phyloP scores from a whole-genome alignment of 92 coral and sea anemone genomes.

The Nematostella vectensis region DNA sequence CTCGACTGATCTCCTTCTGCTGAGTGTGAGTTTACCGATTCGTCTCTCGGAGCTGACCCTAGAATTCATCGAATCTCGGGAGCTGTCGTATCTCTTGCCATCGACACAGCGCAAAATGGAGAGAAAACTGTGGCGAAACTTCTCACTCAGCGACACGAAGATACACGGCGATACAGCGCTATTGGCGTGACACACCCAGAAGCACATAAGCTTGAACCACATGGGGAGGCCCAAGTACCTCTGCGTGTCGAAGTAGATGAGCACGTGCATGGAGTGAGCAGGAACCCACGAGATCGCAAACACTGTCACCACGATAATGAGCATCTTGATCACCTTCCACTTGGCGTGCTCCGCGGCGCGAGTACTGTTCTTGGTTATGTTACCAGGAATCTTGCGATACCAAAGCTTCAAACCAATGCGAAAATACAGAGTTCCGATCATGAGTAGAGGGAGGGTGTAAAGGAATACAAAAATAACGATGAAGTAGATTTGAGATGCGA shows the following conservation, averaged over 20 bases:
- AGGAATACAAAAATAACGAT: slow-evolving; percentile 31
- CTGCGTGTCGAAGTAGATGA: slow-evolving; percentile 33
- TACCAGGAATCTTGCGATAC: slow-evolving; percentile 71
- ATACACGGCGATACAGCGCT: slow-evolving; percentile 65
- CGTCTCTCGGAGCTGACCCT: too few species aligned
- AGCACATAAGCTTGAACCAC: slow-evolving; percentile 23
- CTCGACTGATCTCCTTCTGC: too few species aligned
- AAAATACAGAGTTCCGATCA: slow-evolving; percentile 41
- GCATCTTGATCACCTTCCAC: slow-evolving; percentile 63
- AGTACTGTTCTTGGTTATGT: slow-evolving; percentile 28
- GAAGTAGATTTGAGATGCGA: slow-evolving; percentile 41
- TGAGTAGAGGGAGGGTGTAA: slow-evolving; percentile 45
- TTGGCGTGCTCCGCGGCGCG: slow-evolving; percentile 66
- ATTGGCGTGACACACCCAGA: slow-evolving; percentile 67
- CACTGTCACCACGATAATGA: slow-evolving; percentile 44
- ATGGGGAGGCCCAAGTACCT: slow-evolving; percentile 22
- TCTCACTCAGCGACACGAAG: slow-evolving; percentile 54
- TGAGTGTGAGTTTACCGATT: too few species aligned
- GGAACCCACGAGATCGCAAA: slow-evolving; percentile 76
- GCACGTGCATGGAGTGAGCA: slow-evolving; percentile 62
- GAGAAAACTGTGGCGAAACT: slow-evolving; percentile 50
- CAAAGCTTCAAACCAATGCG: slow-evolving; percentile 58
- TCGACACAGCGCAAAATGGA: slow-evolving; percentile 16
- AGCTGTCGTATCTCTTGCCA: too few species aligned
- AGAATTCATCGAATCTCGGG: too few species aligned